phyloP scores from a whole-genome alignment of 2,113 vertebrate species.

The Crotalus tigris region DNA sequence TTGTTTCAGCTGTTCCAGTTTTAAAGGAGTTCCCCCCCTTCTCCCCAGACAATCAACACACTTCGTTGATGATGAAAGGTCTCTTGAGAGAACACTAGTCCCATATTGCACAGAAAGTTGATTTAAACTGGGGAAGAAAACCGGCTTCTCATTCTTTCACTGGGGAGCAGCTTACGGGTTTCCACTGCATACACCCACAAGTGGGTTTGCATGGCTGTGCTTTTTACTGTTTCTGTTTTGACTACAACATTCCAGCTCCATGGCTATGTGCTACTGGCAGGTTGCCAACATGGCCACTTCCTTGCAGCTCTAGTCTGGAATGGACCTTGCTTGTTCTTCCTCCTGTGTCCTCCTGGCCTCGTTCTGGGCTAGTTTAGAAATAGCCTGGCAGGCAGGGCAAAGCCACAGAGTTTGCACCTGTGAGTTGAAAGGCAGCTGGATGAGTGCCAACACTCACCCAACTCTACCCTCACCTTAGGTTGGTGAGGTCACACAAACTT shows the following conservation, averaged over 20 bases:
- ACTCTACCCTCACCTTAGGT: neutral
- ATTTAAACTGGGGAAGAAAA: neutral
- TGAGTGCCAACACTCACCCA: neutral
- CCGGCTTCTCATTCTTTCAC: neutral
- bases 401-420: neutral
- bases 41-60: neutral
- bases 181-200: neutral
- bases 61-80: neutral
- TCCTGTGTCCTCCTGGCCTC: neutral
- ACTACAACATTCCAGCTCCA: neutral
- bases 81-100: neutral
- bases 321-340: neutral
- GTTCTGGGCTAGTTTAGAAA: neutral
- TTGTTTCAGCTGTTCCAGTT: neutral
- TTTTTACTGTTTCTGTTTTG: neutral
- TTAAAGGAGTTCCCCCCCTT: neutral
- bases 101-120: neutral
- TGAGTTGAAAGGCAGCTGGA: neutral
- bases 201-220: neutral
- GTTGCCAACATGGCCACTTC: neutral
- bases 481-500: neutral
- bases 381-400: neutral
- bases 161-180: neutral
- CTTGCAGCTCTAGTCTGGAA: neutral
- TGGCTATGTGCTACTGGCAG: neutral